Base-by-base conservation (phyloP, 2,113 vertebrate genomes). In the Pyxicephalus adspersus region DNA sequence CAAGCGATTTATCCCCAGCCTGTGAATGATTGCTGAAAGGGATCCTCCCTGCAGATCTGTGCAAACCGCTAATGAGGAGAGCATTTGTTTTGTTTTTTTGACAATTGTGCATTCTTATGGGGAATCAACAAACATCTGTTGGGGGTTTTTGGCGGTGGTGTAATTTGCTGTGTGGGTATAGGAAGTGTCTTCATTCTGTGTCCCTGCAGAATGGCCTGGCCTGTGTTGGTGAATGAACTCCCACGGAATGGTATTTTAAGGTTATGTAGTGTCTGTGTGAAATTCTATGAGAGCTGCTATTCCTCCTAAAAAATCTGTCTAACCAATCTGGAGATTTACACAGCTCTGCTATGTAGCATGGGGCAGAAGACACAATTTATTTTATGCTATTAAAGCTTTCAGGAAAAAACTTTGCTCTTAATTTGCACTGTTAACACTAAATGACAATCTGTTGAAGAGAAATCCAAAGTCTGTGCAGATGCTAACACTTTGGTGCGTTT, bases 61-160 rank as follows among this genome's bases (percentile, higher is more conserved):
- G 85, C 64, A 82, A 88, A 83, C 86, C 81, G 76, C 86, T 87
- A 88, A 88, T 91, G 83, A 84, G 84, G 86, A 70, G 58, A 85
- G 58, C 23, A 17, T 45, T 86, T 88, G 86, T 89, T 77, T 74
- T 88, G 88, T 85, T 85, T 26, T 64, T 8, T 86, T 85, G 81
- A 88, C 79, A 72, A 85, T 83, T 78, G 67, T 83, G 4, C 86
- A 74, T 89, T 92, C 90, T 88, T 91, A 84, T 88, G 86, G 86
- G 70, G 80, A 65, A 45, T 83, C 57, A 19, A 20, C 57, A 65
- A 77, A 65, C 75, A 77, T 77, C 60, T 77, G 61, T 19, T n/a
- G 73, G 5, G 55, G 58, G n/a, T n/a, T 29, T 58, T 73, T 73
- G 2, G 28, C 6, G 38, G 38, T 6, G 28, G 52, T n/a, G n/a